phyloP scores from a whole-genome alignment of 2,797 vertebrate genomes.

The Hoplostethus atlanticus region DNA sequence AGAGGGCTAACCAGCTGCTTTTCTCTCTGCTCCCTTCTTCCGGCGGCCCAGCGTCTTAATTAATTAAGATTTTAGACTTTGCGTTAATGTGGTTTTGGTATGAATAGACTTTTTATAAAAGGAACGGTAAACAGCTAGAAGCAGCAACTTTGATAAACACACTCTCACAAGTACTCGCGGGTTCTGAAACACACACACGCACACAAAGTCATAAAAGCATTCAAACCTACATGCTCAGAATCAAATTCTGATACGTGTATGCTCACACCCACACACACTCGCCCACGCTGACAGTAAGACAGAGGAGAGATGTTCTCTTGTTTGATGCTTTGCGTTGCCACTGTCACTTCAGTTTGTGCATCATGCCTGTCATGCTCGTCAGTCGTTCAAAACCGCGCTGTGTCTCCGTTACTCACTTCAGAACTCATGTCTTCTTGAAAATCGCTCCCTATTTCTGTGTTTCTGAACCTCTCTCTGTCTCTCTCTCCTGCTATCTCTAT shows the following conservation, averaged over 20 bases:
- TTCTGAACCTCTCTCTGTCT: neutral
- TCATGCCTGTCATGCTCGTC: slow-evolving; percentile 42
- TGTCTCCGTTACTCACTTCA: slow-evolving; percentile 16
- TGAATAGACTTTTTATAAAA: neutral
- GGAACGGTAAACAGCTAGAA: slow-evolving; percentile 26
- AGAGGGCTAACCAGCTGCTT: slow-evolving; percentile 79
- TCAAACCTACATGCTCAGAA: slow-evolving; percentile 2
- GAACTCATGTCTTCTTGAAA: slow-evolving; percentile 12
- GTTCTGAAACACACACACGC: neutral
- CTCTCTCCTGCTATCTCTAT: neutral
- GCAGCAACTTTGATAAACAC: slow-evolving; percentile 54
- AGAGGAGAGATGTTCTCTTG: slow-evolving; percentile 35
- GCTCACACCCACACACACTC: slow-evolving; percentile 18
- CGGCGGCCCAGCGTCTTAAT: slow-evolving; percentile 46
- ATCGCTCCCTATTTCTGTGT: neutral
- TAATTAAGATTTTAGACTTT: slow-evolving; percentile 61
- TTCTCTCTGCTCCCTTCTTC: slow-evolving; percentile 60
- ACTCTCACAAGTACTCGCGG: slow-evolving; percentile 2
- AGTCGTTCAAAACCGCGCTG: slow-evolving; percentile 9
- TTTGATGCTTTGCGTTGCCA: slow-evolving; percentile 46
- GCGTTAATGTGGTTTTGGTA: slow-evolving; percentile 55
- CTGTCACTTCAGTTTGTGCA: slow-evolving; percentile 48
- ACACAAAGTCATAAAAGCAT: neutral
- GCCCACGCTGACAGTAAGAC: slow-evolving; percentile 42
- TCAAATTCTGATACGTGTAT: slow-evolving; percentile 6